phyloP scores from a whole-genome alignment of 2,797 vertebrate genomes.

The Amniataba percoides region DNA sequence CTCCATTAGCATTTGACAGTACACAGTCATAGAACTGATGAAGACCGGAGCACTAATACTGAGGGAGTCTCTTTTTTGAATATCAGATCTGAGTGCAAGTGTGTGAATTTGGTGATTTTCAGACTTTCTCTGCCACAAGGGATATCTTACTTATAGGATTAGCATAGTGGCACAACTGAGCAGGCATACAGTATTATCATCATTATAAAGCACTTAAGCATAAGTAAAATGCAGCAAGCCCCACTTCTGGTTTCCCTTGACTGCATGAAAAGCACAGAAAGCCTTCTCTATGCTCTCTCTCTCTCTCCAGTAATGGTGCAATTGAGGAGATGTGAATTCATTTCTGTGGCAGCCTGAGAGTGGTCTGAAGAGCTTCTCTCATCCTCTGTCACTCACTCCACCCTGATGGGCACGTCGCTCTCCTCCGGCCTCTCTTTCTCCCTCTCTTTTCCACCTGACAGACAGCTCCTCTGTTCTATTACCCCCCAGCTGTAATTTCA shows the following conservation, averaged over 20 bases:
- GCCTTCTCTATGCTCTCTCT: constrained; percentile 46
- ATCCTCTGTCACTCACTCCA: constrained; percentile 74
- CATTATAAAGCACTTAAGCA: constrained; percentile 62
- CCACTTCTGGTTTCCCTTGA: constrained; percentile 47
- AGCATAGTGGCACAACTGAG: constrained; percentile 53
- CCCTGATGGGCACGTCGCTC: constrained; percentile 58
- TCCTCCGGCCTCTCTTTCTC: constrained; percentile 46
- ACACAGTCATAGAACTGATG: neutral
- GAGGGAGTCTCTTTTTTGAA: constrained; percentile 32
- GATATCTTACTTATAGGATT: constrained; percentile 61
- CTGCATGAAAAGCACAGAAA: constrained; percentile 47
- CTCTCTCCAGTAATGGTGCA: constrained; percentile 54
- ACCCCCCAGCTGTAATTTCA: constrained; percentile 68
- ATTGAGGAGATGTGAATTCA: constrained; percentile 70
- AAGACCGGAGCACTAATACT: constrained; percentile 29
- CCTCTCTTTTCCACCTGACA: constrained; percentile 57
- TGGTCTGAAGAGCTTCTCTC: constrained; percentile 73
- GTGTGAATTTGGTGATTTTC: constrained; percentile 49
- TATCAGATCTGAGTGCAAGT: constrained; percentile 42
- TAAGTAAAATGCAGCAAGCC: constrained; percentile 48
- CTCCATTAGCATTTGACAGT: constrained; percentile 41
- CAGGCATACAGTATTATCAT: constrained; percentile 45
- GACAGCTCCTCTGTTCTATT: constrained; percentile 67
- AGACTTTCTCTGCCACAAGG: constrained; percentile 48
- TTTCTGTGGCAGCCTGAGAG: constrained; percentile 66